Evolutionary conservation across 1,140 invertebrate species (phyloP).

Genomic region (Sarcophaga peregrina): DNA sequence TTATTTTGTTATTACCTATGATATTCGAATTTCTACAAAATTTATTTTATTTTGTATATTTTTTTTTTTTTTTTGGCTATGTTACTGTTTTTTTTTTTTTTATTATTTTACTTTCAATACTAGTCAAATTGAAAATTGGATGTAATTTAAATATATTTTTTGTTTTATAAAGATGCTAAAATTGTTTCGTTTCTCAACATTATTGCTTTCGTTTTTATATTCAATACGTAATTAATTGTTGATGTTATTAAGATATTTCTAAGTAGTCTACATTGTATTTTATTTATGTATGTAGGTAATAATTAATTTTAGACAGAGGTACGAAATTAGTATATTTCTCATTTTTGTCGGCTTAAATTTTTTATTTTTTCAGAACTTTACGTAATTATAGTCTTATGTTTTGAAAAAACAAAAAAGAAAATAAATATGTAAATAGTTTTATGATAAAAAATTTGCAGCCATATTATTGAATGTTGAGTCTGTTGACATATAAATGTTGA

Average conservation of each 20-base stretch:
- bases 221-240: neutral
- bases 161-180: slow-evolving; percentile 22
- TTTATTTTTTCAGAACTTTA: slow-evolving; percentile 31
- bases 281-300: neutral
- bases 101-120: neutral
- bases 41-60: neutral
- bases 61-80: neutral
- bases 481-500: slow-evolving; percentile 13
- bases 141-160: neutral
- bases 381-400: slow-evolving; percentile 33
- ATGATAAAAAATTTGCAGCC: slow-evolving; percentile 25
- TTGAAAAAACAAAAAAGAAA: slow-evolving; percentile 6
- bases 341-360: neutral
- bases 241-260: neutral
- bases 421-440: slow-evolving; percentile 11
- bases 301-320: slow-evolving; percentile 33
- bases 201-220: slow-evolving; percentile 34
- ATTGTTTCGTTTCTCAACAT: slow-evolving; percentile 36
- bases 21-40: neutral
- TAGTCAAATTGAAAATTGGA: slow-evolving; percentile 17
- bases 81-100: neutral
- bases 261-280: neutral
- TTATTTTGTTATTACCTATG: neutral
- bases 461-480: neutral
- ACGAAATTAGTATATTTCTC: slow-evolving; percentile 8